These are phyloP conservation scores for Pantherophis alleghaniensis DNA, from an alignment of 2,797 vertebrate genomes.

Conservation along the genomic window DNA sequence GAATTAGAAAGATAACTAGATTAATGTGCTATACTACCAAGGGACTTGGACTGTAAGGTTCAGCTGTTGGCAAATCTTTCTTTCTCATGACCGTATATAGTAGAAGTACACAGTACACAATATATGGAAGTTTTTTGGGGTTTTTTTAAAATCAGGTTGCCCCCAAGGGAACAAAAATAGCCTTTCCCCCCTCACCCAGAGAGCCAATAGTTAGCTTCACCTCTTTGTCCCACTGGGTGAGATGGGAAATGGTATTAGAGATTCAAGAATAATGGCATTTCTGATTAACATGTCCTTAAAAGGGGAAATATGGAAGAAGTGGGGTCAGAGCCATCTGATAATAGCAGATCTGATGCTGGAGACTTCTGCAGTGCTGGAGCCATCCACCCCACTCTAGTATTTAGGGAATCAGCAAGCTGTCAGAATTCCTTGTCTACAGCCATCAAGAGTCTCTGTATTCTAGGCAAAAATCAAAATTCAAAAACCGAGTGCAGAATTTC, in stretches of 20 bases:
- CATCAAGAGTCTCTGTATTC: too few relatives aligned
- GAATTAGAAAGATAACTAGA: background rate
- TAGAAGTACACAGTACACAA: background rate
- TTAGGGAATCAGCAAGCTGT: too few relatives aligned
- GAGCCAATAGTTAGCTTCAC: background rate
- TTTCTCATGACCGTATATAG: background rate
- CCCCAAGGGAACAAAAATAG: background rate
- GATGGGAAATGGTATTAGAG: background rate
- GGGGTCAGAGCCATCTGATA: background rate
- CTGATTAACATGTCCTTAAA: background rate
- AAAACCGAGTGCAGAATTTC: too few relatives aligned
- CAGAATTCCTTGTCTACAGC: too few relatives aligned
- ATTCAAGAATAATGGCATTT: background rate
- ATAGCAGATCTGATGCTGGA: background rate
- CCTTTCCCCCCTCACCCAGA: background rate
- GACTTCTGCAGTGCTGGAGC: background rate
- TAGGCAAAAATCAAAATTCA: too few relatives aligned
- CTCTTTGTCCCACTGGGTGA: background rate
- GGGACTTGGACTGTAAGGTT: background rate
- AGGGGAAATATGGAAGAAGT: background rate
- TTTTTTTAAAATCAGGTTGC: background rate
- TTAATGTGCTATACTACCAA: background rate
- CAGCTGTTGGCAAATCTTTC: background rate
- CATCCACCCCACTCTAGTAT: too few relatives aligned
- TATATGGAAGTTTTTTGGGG: background rate